Conservation (phyloP, 1,140 invertebrate species). For the Calliphora vicina region DNA sequence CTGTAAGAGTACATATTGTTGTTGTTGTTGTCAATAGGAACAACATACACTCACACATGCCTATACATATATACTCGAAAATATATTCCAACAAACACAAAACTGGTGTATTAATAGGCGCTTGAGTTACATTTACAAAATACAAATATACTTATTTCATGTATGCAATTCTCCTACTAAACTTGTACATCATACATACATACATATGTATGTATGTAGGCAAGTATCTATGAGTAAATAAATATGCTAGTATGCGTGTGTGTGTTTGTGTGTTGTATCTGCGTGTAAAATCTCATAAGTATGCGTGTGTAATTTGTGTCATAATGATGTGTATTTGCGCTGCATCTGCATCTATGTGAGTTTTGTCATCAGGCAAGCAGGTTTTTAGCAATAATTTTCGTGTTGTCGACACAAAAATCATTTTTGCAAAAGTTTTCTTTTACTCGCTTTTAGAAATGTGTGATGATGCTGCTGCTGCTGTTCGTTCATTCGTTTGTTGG, state of each 20-base stretch:
- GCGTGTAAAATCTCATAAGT: neutral
- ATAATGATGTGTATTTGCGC: slow-evolving; percentile 23
- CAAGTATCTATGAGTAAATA: neutral
- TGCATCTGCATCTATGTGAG: slow-evolving; percentile 36
- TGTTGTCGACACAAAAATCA: neutral
- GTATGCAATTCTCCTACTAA: too few species aligned
- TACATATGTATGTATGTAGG: neutral
- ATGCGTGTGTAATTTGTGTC: neutral
- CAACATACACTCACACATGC: neutral
- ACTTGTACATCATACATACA: too few species aligned
- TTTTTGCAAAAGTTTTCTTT: neutral
- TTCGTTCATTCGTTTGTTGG: neutral
- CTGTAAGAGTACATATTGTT: neutral
- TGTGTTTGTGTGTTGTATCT: neutral
- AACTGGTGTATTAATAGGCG: neutral
- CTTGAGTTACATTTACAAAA: neutral
- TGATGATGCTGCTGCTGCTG: neutral
- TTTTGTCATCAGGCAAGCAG: slow-evolving; percentile 39
- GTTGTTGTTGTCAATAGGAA: neutral
- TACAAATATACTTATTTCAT: too few species aligned
- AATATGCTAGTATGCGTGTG: neutral
- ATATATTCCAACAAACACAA: neutral
- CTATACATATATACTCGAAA: neutral
- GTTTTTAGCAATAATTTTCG: slow-evolving; percentile 24
- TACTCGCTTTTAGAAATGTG: neutral